These are phyloP conservation scores for Paratilapia polleni DNA, from an alignment of 2,113 vertebrate species.

Conservation along the genomic window DNA sequence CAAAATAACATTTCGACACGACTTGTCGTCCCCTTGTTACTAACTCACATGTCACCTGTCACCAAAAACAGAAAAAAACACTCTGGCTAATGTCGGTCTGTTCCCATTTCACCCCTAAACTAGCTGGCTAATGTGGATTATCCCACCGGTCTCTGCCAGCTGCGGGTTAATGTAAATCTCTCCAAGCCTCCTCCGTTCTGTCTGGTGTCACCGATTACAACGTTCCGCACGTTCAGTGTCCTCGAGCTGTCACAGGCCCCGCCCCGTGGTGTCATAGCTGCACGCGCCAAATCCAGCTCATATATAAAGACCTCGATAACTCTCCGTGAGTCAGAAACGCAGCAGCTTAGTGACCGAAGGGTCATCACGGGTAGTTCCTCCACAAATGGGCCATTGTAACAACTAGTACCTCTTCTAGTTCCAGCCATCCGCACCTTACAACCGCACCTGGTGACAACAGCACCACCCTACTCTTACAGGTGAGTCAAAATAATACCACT, in stretches of 20 bases:
- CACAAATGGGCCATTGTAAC: slow-evolving; percentile 75
- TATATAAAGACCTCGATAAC: slow-evolving; percentile 11
- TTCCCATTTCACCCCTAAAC: background rate
- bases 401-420: slow-evolving; percentile 64
- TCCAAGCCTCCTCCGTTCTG: background rate
- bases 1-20: background rate
- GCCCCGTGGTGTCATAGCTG: slow-evolving; percentile 8
- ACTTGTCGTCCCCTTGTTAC: background rate
- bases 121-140: background rate
- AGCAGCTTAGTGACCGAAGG: background rate
- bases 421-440: slow-evolving; percentile 47
- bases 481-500: slow-evolving; percentile 17
- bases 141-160: background rate
- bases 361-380: background rate
- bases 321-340: rapidly evolving
- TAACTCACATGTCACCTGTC: background rate
- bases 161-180: background rate
- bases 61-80: background rate
- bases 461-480: slow-evolving; percentile 45
- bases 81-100: background rate
- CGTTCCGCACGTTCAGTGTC: slow-evolving; percentile 16
- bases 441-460: slow-evolving; percentile 49
- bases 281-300: background rate
- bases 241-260: background rate
- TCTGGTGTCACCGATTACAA: background rate